These are phyloP conservation scores for Drosophila colorata DNA, from an alignment of 2,888 invertebrate species.

Conservation along the genomic window DNA sequence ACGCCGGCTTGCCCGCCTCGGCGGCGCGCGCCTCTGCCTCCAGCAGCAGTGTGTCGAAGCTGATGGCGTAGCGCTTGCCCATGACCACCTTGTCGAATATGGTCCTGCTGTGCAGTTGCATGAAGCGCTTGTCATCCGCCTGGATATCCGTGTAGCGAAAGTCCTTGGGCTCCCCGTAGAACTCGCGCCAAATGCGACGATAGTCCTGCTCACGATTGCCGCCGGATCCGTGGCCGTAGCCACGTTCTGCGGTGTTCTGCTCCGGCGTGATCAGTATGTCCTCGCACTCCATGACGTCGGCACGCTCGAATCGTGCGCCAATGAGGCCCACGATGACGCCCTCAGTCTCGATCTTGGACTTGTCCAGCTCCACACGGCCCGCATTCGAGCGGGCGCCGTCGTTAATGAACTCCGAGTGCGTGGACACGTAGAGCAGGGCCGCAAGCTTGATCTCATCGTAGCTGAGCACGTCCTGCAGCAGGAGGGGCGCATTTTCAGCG, in stretches of 20 bases:
- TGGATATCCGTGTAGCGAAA: conserved; percentile 56
- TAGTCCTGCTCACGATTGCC: conserved; percentile 53
- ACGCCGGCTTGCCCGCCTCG: conserved; percentile 86
- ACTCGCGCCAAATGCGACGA: conserved; percentile 75
- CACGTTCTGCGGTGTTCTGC: conserved; percentile 86
- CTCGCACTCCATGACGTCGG: conserved; percentile 86
- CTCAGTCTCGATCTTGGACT: conserved; percentile 85
- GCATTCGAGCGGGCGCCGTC: conserved; percentile 86
- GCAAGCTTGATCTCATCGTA: conserved; percentile 88
- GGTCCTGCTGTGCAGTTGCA: conserved; percentile 29
- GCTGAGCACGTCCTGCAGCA: conserved; percentile 86
- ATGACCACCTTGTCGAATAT: conserved; percentile 81
- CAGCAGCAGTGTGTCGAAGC: conserved; percentile 88
- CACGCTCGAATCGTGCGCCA: conserved; percentile 85
- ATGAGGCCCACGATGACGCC: conserved; percentile 87
- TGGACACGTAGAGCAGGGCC: conserved; percentile 86
- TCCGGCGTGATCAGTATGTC: conserved; percentile 86
- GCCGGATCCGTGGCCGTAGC: conserved; percentile 80
- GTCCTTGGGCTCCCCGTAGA: conserved; percentile 74
- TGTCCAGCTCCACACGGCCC: conserved; percentile 83
- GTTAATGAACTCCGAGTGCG: conserved; percentile 87
- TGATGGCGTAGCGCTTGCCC: conserved; percentile 86
- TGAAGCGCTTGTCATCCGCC: conserved; percentile 36
- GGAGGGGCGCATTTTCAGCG: conserved; percentile 85
- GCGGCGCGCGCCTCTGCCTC: conserved; percentile 88